These are phyloP conservation scores for Hipposideros larvatus DNA, from an alignment of 2,797 vertebrate genomes.

Conservation along the genomic window DNA sequence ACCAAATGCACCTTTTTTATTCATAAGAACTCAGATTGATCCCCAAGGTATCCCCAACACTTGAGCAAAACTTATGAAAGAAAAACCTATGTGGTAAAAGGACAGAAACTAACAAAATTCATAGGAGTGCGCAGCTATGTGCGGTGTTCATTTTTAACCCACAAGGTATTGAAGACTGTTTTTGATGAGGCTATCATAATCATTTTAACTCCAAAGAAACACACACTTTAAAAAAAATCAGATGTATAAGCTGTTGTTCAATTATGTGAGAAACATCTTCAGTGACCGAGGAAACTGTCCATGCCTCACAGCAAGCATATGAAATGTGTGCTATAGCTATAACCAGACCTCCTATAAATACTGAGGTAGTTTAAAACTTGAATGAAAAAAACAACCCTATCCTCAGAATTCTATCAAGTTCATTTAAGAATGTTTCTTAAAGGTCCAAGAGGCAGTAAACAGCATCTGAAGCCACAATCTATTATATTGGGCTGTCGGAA, in stretches of 20 bases:
- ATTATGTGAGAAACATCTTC: conserved; percentile 93
- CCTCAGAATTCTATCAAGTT: conserved; percentile 85
- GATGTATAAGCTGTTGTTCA: conserved; percentile 99
- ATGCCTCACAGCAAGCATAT: conserved; percentile 84
- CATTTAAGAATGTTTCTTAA: conserved; percentile 75
- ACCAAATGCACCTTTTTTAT: too few relatives aligned
- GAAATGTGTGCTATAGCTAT: conserved; percentile 77
- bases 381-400: conserved; percentile 78
- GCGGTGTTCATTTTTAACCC: conserved; percentile 97
- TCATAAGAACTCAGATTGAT: too few relatives aligned
- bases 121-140: conserved; percentile 98
- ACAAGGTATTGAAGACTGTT: conserved; percentile 97
- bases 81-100: too few relatives aligned
- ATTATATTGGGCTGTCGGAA: conserved; percentile 69
- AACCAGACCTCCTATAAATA: conserved; percentile 79
- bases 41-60: too few relatives aligned
- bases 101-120: conserved; percentile 81
- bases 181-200: conserved; percentile 99
- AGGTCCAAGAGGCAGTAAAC: conserved; percentile 83
- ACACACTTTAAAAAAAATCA: conserved; percentile 85
- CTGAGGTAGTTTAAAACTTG: conserved; percentile 82
- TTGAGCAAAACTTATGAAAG: too few relatives aligned
- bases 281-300: conserved; percentile 86
- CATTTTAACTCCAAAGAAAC: conserved; percentile 98
- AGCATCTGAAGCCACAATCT: conserved; percentile 82